Base-by-base conservation (phyloP, 1,140 invertebrate species). In the Papilio polyxenes region DNA sequence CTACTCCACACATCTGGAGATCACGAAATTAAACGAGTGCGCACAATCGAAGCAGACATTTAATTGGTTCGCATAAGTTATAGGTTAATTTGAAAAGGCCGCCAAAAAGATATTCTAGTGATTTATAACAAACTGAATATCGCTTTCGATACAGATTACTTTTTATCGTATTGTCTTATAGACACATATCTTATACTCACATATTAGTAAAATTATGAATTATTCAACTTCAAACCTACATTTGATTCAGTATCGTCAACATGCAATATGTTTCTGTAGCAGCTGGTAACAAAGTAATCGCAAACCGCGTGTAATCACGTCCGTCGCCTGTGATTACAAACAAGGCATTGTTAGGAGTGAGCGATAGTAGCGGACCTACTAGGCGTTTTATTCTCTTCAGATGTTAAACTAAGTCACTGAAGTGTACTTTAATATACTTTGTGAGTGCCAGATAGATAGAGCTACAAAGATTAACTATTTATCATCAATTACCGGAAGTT, bases 51-150 rank as follows among this genome's bases (percentile, higher is more conserved):
- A 82, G 62, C 78, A 65, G 78, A 80, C 83, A 56, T 84, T 83
- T 83, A 88, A 86, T 87, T 83, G 83, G 83, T 83, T 86, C 84
- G 85, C 86, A 88, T 89, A 88, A 89, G 85, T 89, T 88, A 88
- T 87, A 88, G 86, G 84, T 85, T 87, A 89, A 89, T 87, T 85
- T 89, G 81, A 83, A 87, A 84, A 83, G 82, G 80, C 77, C 44
- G 69, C 81, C 49, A 84, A 85, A 83, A 85, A 82, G 69, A 76
- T 62, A 77, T 51, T 72, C 83, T 80, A 15, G 65, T 72, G 83
- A 87, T 87, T 86, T 84, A 88, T 86, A 88, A 88, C 85, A 83
- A 81, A 84, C 80, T 84, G 83, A 82, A 56, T 82, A 48, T 75
- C 81, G 81, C 53, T 62, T 76, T 79, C 15, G 23, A 44, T 56